Evolutionary conservation across 2,797 vertebrate species (phyloP).

Genomic region (Neosilurus hyrtlii): DNA sequence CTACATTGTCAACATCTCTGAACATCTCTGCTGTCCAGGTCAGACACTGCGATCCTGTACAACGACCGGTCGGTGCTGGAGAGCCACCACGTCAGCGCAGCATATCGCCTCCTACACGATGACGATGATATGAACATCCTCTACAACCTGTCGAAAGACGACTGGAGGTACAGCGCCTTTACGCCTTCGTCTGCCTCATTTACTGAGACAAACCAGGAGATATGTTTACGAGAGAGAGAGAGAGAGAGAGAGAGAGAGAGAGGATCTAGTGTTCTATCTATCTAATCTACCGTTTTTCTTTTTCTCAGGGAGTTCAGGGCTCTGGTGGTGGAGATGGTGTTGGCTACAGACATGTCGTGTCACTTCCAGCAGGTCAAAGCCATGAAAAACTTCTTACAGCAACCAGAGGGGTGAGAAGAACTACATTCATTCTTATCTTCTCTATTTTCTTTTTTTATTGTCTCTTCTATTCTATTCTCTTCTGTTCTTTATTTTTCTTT

Average conservation of each 20-base stretch:
- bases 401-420: slow-evolving; percentile 88
- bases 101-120: slow-evolving; percentile 86
- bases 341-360: slow-evolving; percentile 98
- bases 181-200: background rate
- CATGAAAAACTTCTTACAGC: slow-evolving; percentile 95
- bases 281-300: too few species aligned
- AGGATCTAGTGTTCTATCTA: too few species aligned
- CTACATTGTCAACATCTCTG: too few species aligned
- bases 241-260: background rate
- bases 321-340: slow-evolving; percentile 95
- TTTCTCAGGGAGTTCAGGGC: slow-evolving; percentile 86
- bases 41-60: slow-evolving; percentile 92
- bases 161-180: slow-evolving; percentile 72
- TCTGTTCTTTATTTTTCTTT: too few species aligned
- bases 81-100: slow-evolving; percentile 91
- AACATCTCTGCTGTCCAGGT: slow-evolving; percentile 74
- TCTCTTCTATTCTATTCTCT: too few species aligned
- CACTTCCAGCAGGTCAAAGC: slow-evolving; percentile 98
- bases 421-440: background rate
- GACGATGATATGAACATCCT: slow-evolving; percentile 94
- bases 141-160: slow-evolving; percentile 80
- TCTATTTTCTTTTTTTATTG: slow-evolving; percentile 15
- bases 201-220: background rate
- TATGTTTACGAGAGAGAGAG: background rate
- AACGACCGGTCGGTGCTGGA: slow-evolving; percentile 92